Conservation (phyloP, 2,888 invertebrate species). For the Cheilosia urbana region DNA sequence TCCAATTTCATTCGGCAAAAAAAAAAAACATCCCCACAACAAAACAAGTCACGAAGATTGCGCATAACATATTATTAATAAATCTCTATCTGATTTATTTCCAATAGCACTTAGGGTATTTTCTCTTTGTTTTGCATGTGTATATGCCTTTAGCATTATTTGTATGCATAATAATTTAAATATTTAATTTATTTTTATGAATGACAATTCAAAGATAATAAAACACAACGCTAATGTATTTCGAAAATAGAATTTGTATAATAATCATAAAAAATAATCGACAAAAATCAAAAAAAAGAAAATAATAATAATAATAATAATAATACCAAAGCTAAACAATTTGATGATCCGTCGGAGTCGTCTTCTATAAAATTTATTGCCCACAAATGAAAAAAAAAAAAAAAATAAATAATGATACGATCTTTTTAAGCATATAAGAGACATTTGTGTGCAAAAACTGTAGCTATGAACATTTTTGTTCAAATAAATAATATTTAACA, state of each 20-base stretch:
- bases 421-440: background rate
- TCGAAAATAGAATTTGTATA: constrained; percentile 63
- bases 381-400: background rate
- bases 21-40: background rate
- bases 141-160: background rate
- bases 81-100: constrained; percentile 55
- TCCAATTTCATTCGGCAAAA: constrained; percentile 27
- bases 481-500: constrained; percentile 64
- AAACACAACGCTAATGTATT: constrained; percentile 63
- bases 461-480: background rate
- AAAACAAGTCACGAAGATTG: constrained; percentile 2
- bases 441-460: background rate
- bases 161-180: constrained; percentile 55
- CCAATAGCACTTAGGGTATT: constrained; percentile 54
- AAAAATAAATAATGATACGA: background rate
- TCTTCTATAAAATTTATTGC: constrained; percentile 1
- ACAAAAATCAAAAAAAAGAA: constrained; percentile 34
- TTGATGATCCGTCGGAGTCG: constrained; percentile 49
- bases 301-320: no score
- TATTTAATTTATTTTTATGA: constrained; percentile 70
- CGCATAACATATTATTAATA: constrained; percentile 54
- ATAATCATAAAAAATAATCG: constrained; percentile 71
- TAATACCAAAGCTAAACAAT: constrained; percentile 59
- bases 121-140: constrained; percentile 14
- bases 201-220: constrained; percentile 48